Conservation (phyloP, 2,113 vertebrate species). For the Actenoides lindsayi region DNA sequence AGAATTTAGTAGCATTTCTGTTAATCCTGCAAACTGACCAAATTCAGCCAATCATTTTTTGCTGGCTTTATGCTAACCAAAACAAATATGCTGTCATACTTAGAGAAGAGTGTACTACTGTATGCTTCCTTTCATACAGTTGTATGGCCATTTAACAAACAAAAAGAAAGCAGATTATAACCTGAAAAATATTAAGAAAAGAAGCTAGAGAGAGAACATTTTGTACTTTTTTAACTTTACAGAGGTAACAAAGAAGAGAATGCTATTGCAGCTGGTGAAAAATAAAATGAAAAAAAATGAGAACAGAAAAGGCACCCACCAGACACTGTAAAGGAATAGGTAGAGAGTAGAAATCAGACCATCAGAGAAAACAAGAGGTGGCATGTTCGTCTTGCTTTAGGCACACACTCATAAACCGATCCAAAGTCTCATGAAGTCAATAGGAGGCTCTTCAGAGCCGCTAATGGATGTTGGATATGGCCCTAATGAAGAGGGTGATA, state of each 20-base stretch:
- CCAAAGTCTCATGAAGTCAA: conserved; percentile 2
- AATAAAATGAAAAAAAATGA: neutral
- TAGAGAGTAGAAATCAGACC: neutral
- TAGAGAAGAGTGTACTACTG: neutral
- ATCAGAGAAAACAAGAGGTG: conserved; percentile 15
- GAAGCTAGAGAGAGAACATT: neutral
- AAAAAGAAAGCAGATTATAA: neutral
- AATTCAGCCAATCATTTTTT: neutral
- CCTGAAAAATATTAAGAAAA: neutral
- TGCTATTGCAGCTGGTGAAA: neutral
- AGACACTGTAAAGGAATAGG: neutral
- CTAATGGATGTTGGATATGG: conserved; percentile 30
- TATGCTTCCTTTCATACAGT: neutral
- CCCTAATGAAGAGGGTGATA: neutral
- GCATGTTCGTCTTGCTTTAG: neutral
- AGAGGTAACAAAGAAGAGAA: neutral
- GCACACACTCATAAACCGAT: neutral
- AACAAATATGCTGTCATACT: neutral
- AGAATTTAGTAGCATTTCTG: neutral
- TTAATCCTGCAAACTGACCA: neutral
- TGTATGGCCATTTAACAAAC: neutral
- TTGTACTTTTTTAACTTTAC: neutral
- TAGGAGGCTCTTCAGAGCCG: neutral
- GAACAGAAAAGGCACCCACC: neutral
- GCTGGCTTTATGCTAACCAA: neutral